phyloP scores from a whole-genome alignment of 2,113 vertebrate species.

The Brachyhypopomus gauderio region DNA sequence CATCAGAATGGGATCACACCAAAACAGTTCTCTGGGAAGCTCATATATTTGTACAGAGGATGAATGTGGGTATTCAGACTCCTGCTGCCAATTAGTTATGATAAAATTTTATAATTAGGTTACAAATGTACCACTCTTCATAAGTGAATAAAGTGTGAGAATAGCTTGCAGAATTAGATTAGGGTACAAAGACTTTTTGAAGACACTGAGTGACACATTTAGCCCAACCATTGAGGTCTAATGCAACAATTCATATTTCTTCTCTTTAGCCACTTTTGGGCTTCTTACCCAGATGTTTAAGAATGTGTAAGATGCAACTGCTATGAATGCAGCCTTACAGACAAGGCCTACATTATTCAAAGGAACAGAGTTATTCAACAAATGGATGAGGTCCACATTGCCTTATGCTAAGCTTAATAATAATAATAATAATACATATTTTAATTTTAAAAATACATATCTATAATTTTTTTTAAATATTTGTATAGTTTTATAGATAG shows the following conservation, averaged over 20 bases:
- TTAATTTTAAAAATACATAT: too few relatives aligned
- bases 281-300: not conserved
- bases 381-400: slow-evolving; percentile 10
- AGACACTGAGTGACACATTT: not conserved
- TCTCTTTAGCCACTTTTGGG: not conserved
- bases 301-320: not conserved
- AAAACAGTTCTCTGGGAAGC: slow-evolving; percentile 20
- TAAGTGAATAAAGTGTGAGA: not conserved
- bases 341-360: slow-evolving; percentile 8
- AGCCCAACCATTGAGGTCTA: not conserved
- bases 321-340: slow-evolving; percentile 4
- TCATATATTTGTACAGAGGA: not conserved
- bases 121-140: not conserved
- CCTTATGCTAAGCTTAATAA: not conserved
- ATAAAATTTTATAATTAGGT: not conserved
- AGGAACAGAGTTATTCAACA: not conserved
- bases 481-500: too few relatives aligned
- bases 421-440: too few relatives aligned
- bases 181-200: not conserved
- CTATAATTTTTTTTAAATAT: too few relatives aligned
- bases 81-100: too few relatives aligned
- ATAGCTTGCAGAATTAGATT: not conserved
- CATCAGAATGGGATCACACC: not conserved
- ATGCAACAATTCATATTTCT: not conserved
- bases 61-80: too few relatives aligned